Percentiles rank a stretch among this genome's conserved stretches.
These are phyloP conservation scores for Anastrepha ludens DNA, from an alignment of 1,140 invertebrate genomes.

Conservation along the genomic window DNA sequence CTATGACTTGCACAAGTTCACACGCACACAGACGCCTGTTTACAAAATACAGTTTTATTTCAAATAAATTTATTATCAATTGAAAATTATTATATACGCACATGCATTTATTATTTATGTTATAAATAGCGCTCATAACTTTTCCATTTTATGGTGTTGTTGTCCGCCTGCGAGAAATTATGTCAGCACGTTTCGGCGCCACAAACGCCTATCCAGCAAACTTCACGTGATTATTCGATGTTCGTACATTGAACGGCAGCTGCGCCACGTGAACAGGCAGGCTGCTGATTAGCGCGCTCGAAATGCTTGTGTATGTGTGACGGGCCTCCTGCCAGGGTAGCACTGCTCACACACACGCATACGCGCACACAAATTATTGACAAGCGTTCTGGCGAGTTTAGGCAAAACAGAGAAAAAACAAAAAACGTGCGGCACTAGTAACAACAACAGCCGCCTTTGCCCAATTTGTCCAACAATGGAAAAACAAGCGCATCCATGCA, in stretches of 20 bases:
- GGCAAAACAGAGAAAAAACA: neutral
- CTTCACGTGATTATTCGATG: constrained; percentile 45
- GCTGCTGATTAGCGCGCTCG: neutral
- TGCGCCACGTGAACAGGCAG: constrained; percentile 9
- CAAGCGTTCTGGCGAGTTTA: neutral
- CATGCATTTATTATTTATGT: neutral
- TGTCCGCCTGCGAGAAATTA: constrained; percentile 4
- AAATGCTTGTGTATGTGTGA: neutral
- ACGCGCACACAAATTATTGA: neutral
- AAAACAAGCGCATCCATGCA: neutral
- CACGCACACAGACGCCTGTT: neutral
- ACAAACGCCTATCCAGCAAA: neutral
- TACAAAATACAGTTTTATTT: neutral
- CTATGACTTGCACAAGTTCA: neutral
- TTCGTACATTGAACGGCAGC: constrained; percentile 15
- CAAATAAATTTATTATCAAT: neutral
- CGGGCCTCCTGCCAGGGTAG: neutral
- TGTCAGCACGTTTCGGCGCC: constrained; percentile 20
- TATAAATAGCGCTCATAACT: constrained; percentile 31
- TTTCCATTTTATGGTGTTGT: constrained; percentile 30
- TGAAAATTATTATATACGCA: neutral
- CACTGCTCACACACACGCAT: neutral
- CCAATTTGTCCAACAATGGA: neutral
- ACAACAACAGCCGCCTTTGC: neutral
- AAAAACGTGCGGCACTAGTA: constrained; percentile 23